phyloP scores from a whole-genome alignment of 1,140 invertebrate genomes.

The Drosophila bifasciata region DNA sequence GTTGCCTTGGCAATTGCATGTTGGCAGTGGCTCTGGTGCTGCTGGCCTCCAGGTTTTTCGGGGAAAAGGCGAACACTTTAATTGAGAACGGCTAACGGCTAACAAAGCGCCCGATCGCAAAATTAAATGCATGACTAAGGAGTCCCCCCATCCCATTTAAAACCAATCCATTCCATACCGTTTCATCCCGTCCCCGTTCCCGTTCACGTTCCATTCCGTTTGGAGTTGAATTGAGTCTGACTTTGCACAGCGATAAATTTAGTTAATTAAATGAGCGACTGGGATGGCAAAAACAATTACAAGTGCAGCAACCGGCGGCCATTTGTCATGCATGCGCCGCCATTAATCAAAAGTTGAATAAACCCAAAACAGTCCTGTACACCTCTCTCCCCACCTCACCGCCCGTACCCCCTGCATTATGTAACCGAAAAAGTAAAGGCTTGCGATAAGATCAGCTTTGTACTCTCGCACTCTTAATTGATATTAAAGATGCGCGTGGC shows the following conservation, averaged over 20 bases:
- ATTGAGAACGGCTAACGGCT: conserved; percentile 46
- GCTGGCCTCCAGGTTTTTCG: conserved; percentile 4
- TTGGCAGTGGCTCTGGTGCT: conserved; percentile 2
- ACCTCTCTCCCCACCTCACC: no score
- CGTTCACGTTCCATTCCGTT: no score
- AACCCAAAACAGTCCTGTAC: conserved; percentile 6
- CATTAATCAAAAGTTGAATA: conserved; percentile 80
- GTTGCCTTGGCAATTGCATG: conserved; percentile 41
- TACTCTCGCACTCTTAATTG: conserved; percentile 39
- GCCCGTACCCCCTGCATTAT: no score
- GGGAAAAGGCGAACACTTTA: conserved; percentile 55
- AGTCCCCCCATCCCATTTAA: no score
- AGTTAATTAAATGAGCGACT: conserved; percentile 51
- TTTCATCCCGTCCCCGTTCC: not conserved
- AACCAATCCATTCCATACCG: no score
- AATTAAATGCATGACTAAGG: conserved; percentile 55
- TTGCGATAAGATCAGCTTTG: conserved; percentile 43
- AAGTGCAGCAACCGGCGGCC: conserved; percentile 58
- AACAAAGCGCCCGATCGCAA: conserved; percentile 12
- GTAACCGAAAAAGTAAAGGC: conserved; percentile 37
- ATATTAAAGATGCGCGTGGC: conserved; percentile 63
- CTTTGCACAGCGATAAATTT: conserved; percentile 52
- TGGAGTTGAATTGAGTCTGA: conserved; percentile 5
- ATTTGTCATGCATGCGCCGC: conserved; percentile 72
- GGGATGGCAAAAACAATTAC: conserved; percentile 51